Evolutionary conservation across 2,888 invertebrate species (phyloP).

Genomic region (Dryomyza anilis): DNA sequence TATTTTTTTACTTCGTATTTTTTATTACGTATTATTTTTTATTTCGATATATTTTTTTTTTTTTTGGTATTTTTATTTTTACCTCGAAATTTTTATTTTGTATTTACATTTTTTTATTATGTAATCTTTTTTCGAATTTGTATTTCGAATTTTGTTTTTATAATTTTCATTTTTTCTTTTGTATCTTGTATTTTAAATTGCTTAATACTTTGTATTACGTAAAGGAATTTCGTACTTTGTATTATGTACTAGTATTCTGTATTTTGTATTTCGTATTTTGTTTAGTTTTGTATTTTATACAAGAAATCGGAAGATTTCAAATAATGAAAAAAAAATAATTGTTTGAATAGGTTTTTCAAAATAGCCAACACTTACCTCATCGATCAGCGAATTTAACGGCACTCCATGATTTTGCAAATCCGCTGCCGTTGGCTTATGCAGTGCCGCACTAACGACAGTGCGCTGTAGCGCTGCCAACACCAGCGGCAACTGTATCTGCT

Average conservation of each 20-base stretch:
- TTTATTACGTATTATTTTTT: no score
- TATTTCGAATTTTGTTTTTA: not conserved
- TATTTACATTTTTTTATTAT: no score
- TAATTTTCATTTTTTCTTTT: no score
- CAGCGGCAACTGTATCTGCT: constrained; percentile 83
- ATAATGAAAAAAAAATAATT: not conserved
- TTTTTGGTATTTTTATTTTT: no score
- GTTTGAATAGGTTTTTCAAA: no score
- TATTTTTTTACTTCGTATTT: not conserved
- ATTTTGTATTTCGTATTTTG: not conserved
- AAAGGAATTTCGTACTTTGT: not conserved
- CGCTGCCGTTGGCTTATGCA: constrained; percentile 82
- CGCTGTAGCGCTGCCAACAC: constrained; percentile 85
- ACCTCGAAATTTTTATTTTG: no score
- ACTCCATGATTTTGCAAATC: constrained; percentile 91
- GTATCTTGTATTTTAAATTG: no score
- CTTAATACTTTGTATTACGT: no score
- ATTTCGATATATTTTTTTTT: no score
- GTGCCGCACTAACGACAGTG: constrained; percentile 85
- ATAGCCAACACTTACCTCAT: constrained; percentile 60
- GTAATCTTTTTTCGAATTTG: no score
- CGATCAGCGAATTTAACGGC: constrained; percentile 75
- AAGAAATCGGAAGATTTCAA: not conserved
- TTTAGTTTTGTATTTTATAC: not conserved
- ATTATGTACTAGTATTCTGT: not conserved